These are phyloP conservation scores for Coremacera marginata DNA, from an alignment of 2,888 invertebrate species.

Conservation along the genomic window DNA sequence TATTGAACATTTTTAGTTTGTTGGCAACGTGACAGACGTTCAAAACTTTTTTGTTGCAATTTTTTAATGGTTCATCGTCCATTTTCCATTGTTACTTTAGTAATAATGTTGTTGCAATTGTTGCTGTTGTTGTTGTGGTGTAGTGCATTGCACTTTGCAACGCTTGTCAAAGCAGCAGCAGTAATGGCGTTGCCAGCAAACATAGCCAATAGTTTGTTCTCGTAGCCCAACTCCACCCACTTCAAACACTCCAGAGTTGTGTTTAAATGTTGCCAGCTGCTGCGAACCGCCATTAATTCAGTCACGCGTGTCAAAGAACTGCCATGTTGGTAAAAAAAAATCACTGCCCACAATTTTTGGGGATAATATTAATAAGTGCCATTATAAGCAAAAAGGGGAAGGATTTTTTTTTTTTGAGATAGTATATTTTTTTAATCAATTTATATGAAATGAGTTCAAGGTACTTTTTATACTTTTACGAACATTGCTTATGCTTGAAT, in stretches of 20 bases:
- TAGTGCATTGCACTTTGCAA: neutral
- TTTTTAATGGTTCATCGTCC: neutral
- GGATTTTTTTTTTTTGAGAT: too few relatives aligned
- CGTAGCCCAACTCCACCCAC: neutral
- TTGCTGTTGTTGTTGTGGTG: slow-evolving; percentile 3
- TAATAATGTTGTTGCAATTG: slow-evolving; percentile 15
- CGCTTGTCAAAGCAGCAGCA: too few relatives aligned
- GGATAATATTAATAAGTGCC: neutral
- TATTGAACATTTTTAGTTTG: slow-evolving; percentile 25
- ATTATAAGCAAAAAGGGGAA: too few relatives aligned
- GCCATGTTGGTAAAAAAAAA: slow-evolving; percentile 18
- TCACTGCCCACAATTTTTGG: slow-evolving; percentile 23
- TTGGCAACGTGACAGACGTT: slow-evolving; percentile 29
- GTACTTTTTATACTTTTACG: too few relatives aligned
- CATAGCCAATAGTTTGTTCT: neutral
- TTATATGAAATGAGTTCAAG: too few relatives aligned
- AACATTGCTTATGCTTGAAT: too few relatives aligned
- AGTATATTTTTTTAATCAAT: too few relatives aligned
- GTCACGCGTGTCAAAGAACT: slow-evolving; percentile 26
- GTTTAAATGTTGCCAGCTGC: slow-evolving; percentile 1
- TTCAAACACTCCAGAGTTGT: neutral
- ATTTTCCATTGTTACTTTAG: slow-evolving; percentile 8
- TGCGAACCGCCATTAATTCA: slow-evolving; percentile 15
- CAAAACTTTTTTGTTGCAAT: slow-evolving; percentile 33
- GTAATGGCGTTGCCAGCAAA: neutral